Evolutionary conservation across 2,113 vertebrate genomes (phyloP), one percentile per base, ranked within the genome.

Genomic region (Zootoca vivipara): DNA sequence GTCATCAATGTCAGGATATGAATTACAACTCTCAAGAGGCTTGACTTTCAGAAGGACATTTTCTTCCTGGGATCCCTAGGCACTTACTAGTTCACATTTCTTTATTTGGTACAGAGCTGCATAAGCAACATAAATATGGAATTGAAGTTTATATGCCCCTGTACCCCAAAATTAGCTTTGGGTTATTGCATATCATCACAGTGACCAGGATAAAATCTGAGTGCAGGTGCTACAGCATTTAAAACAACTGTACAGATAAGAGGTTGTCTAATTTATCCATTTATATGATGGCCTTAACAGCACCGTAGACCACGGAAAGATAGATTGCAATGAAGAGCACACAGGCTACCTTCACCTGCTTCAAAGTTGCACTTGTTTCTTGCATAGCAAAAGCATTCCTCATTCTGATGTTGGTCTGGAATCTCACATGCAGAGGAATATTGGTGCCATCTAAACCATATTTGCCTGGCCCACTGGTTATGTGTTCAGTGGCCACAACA

Each of bases 201-300:
- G 33, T 33, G 35, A 78, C 22, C 3, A 24, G 18, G 28, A n/a
- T 9, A 10, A 26, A 78, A 86, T 12, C 33, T 38, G 24, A 52
- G 33, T 78, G 40, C 22, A 65, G 9, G 0, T 85, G 30, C 12
- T 30, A 83, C 52, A 24, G 46, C 12, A 26, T 38, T 58, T 42
- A 56, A 77, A 5, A 87, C 40, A 67, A 12, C 12, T 24, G 30
- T 4, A 33, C 78, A 38, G 38, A 5, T 72, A 46, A 78, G 38
- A 64, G 12, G 8, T 84, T 69, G 70, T 35, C 67, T 38, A 42
- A 9, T 4, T 9, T 75, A 69, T 75, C 90, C 22, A 65, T 92
- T 91, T 92, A 92, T 87, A 67, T 91, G 81, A 91, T 87, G 86
- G 69, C 78, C 83, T 90, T 89, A 74, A 75, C 12, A 13, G 89